Base-by-base conservation (phyloP, 1,140 invertebrate species). In the Prorops nasuta region DNA sequence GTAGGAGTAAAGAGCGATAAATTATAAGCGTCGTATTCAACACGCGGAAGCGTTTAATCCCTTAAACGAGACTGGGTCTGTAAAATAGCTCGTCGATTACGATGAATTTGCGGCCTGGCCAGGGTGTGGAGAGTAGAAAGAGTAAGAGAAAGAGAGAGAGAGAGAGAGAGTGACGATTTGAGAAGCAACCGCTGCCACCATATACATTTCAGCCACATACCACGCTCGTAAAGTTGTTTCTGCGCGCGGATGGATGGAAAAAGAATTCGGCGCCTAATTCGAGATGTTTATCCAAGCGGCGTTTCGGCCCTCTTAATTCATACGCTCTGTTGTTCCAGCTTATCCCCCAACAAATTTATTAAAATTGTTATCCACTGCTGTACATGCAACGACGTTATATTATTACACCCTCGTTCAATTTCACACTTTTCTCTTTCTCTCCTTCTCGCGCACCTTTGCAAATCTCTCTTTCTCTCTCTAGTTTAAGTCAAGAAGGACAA, bases 261-360 rank as follows among this genome's bases (percentile, higher is more conserved):
- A 60, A 64, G 54, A 64, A 64, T 60, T 56, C 44, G 52, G 51
- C 51, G 54, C 57, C 60, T 60, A 60, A 63, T 63, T 60, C 53
- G 50, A 63, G 63, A 66, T 66, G 63, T 63, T 66, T 66, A 60
- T 52, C 60, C 60, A 63, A 60, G 55, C 63, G 54, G 50, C 54
- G 54, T 56, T 51, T 52, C 60, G 60, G 59, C 50, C 53, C 59
- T 60, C 60, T 65, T 65, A 65, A 65, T 65, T 65, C 63, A 65
- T 63, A 58, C 60, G 49, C 43, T 47, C 57, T 65, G 63, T 65
- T 65, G 63, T 63, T 65, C 58, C 58, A 65, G 55, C 55, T 60
- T 58, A 56, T 46, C 46, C 51, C 51, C 56, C 46, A 49, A 44
- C 48, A 56, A 65, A 65, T 62, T 65, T 65, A 65, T 62, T 56